Base-by-base conservation (phyloP, 64 coral and sea anemone species). In the Hydrozoanthus tunicans region DNA sequence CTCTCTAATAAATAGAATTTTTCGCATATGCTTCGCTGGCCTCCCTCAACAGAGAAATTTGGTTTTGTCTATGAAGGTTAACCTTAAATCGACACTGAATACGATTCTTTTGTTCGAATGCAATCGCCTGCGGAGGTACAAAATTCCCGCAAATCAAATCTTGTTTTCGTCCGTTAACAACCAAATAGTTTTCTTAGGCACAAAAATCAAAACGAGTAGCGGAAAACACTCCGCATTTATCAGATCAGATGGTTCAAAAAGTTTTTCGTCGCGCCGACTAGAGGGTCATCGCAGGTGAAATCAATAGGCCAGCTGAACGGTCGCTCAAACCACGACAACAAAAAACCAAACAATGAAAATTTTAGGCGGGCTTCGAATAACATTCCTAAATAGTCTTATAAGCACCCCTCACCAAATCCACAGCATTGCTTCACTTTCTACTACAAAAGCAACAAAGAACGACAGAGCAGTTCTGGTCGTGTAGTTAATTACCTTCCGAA, bases 401-500 rank as follows among this genome's bases (percentile, higher is more conserved):
- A 70, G 7, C 60, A 74, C 69, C 74, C 10, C 70, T 23, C 12
- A 20, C 83, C 23, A 81, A 25, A 91, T 68, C 14, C 27, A 43
- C 61, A 59, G 64, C 51, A n/a, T 92, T 83, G n/a, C 23, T 83
- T 79, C 65, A 23, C 64, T 70, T 59, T 53, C 64, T 8, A 72
- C 55, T 58, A 60, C 32, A 5, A 83, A 71, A 54, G 59, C 32
- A 0, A 8, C 20, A 10, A 53, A 23, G 65, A 63, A 43, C 53
- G 59, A 14, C 51, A 53, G 66, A 6, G 20, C 6, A 32, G 24
- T 3, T 58, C 24, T 6, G 14, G 20, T 73, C 52, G 54, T 56
- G 20, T 15, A 56, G 14, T 86, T 43, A 43, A 43, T 53, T 78
- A 95, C 96, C 93, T 98, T 98, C 53, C 96, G 93, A 93, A 98